phyloP scores from a whole-genome alignment of 2,888 invertebrate genomes.

The Latheticus oryzae region DNA sequence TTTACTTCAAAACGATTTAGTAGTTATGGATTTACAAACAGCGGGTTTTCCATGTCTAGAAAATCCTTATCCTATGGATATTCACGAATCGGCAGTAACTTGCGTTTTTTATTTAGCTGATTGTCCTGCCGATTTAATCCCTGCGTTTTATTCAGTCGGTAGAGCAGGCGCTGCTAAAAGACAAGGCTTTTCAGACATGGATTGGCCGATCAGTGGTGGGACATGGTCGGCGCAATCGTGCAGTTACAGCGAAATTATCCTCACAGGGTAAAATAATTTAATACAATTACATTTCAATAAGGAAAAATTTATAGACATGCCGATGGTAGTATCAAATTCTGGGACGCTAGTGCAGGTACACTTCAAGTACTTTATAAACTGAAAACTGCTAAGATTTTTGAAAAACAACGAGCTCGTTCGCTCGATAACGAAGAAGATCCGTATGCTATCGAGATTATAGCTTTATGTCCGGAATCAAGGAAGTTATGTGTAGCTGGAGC shows the following conservation, averaged over 20 bases:
- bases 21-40: slow-evolving; percentile 95
- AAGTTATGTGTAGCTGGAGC: slow-evolving; percentile 90
- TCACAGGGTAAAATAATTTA: no score
- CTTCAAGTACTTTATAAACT: slow-evolving; percentile 97
- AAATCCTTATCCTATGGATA: slow-evolving; percentile 99
- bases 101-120: slow-evolving; percentile 97
- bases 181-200: slow-evolving; percentile 87
- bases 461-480: slow-evolving; percentile 93
- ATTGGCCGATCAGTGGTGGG: slow-evolving; percentile 98
- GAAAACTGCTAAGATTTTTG: slow-evolving; percentile 94
- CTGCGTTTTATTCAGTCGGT: slow-evolving; percentile 97
- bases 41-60: slow-evolving; percentile 98
- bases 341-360: slow-evolving; percentile 97
- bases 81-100: slow-evolving; percentile 98
- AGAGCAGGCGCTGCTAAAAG: slow-evolving; percentile 78
- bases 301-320: slow-evolving; percentile 91
- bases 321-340: slow-evolving; percentile 98
- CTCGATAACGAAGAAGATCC: slow-evolving; percentile 84
- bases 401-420: slow-evolving; percentile 76
- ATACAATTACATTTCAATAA: slow-evolving; percentile 49
- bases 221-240: slow-evolving; percentile 96
- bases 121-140: slow-evolving; percentile 97
- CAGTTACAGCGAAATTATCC: slow-evolving; percentile 97
- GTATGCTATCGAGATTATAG: slow-evolving; percentile 89
- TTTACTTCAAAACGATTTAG: slow-evolving; percentile 96